These are phyloP conservation scores for Melikaiella ostensackeni DNA, from an alignment of 2,888 invertebrate genomes.

Conservation along the genomic window DNA sequence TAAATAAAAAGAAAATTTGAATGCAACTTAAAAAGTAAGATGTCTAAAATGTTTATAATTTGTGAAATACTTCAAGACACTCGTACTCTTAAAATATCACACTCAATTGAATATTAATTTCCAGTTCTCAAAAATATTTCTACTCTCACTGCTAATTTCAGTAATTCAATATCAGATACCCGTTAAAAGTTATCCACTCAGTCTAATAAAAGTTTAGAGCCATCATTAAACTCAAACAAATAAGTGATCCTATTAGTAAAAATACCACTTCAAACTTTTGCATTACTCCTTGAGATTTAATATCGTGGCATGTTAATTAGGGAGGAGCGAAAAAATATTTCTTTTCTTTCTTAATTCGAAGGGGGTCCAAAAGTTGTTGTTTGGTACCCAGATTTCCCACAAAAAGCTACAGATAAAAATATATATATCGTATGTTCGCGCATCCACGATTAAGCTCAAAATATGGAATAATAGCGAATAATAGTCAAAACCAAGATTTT, in stretches of 20 bases:
- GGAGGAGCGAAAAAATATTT: no score
- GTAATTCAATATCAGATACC: conserved; percentile 67
- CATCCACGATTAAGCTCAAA: no score
- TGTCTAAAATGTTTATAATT: neutral
- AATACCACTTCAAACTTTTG: neutral
- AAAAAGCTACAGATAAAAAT: no score
- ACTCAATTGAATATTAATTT: neutral
- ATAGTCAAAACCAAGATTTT: no score
- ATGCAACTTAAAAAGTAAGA: neutral
- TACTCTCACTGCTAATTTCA: neutral
- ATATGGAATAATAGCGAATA: no score
- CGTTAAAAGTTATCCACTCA: conserved; percentile 55
- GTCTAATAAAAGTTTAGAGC: neutral
- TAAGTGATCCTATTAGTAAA: neutral
- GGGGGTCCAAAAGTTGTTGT: no score
- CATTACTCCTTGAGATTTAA: neutral
- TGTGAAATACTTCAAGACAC: neutral
- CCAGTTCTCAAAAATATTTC: neutral
- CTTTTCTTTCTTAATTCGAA: no score
- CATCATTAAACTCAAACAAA: neutral
- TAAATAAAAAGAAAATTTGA: no score
- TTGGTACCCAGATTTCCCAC: no score
- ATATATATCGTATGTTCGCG: no score
- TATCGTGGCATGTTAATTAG: neutral
- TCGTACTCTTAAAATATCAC: neutral